Evolutionary conservation across 2,797 vertebrate genomes (phyloP), one percentile per base, ranked within the genome.

Genomic region (Takifugu rubripes): DNA sequence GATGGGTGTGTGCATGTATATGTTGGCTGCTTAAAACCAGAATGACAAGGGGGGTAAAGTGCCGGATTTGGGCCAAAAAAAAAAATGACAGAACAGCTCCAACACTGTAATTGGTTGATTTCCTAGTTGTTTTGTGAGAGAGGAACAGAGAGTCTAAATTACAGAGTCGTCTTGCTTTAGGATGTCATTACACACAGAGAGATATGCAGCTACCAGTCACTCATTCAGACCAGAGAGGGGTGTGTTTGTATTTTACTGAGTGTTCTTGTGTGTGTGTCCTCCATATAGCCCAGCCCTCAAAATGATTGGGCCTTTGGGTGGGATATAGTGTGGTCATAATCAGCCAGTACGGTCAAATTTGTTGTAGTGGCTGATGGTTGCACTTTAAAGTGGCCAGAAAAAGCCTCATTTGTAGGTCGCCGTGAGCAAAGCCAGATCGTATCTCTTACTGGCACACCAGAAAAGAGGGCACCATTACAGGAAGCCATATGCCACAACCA

Each of bases 61-160:
- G 9, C 29, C 61, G 64, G 61, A 80, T 81, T 81, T 80, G 67
- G 69, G 59, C 69, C 70, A 70, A 66, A 81, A 85, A 64, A 87
- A 33, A 33, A 33, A 33, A 87, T 77, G 74, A 85, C 75, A 78
- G 76, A 79, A 79, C 70, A 66, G 71, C 48, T 65, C 46, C 51
- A 75, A 77, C 82, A 75, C 82, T 86, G 79, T 86, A 89, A 90
- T 88, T 86, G 82, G 75, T 79, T 66, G 76, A 87, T 81, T 82
- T 85, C 79, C 81, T 65, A 63, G 72, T 64, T 67, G 70, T 75
- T 83, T 81, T 77, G 82, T 77, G 72, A 76, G 76, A 70, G 72
- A 74, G 75, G 72, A 78, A 62, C 72, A 68, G 75, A 77, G 82
- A 77, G 73, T 67, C 70, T 70, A 89, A 90, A 91, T 92, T 89